A percentile compares a stretch with the other conserved stretches of the same genome.
phyloP scores from a whole-genome alignment of 1,140 invertebrate genomes.

The Drosophila dunni region DNA sequence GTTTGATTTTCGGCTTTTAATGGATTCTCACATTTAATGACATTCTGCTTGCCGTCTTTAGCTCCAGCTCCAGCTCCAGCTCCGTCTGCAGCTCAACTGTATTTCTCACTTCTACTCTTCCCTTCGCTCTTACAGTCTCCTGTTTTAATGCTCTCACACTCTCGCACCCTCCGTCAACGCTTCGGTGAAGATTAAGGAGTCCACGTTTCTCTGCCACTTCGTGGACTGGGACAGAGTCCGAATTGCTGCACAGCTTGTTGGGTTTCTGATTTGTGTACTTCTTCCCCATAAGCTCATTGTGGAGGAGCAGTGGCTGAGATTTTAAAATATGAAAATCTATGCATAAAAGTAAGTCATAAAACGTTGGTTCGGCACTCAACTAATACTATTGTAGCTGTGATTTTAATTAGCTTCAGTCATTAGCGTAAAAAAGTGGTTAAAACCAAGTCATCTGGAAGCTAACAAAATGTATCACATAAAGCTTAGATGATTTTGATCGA shows the following conservation, averaged over 20 bases:
- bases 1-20: constrained; percentile 83
- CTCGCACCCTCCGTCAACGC: constrained; percentile 41
- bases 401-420: constrained; percentile 25
- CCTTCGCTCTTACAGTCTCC: background rate
- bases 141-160: constrained; percentile 38
- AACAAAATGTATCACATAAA: background rate
- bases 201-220: constrained; percentile 8
- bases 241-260: constrained; percentile 74
- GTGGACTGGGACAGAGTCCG: constrained; percentile 35
- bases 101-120: constrained; percentile 8
- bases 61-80: constrained; percentile 1
- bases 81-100: constrained; percentile 3
- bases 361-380: constrained; percentile 11
- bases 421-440: constrained; percentile 20
- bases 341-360: constrained; percentile 44
- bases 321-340: constrained; percentile 41
- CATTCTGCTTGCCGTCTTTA: constrained; percentile 43
- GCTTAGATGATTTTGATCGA: background rate
- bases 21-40: constrained; percentile 79
- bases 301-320: constrained; percentile 13
- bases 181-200: constrained; percentile 60
- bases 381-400: constrained; percentile 19
- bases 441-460: background rate
- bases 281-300: constrained; percentile 8
- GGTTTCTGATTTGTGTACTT: constrained; percentile 67